Conservation (phyloP, 2,888 invertebrate species). For the Leucophenga maculata region DNA sequence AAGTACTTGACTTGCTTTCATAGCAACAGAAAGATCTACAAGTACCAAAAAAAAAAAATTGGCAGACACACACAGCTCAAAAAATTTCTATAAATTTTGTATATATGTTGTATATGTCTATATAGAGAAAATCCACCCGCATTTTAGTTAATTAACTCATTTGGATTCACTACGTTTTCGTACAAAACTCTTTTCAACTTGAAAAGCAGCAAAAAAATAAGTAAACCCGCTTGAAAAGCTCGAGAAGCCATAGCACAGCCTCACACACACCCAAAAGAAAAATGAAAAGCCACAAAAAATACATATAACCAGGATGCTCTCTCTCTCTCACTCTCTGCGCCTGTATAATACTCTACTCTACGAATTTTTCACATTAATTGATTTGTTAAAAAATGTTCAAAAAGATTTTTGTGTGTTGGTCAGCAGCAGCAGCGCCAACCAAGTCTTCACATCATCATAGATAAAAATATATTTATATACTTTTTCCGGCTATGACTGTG, state of each 20-base stretch:
- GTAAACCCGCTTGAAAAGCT: too few relatives aligned
- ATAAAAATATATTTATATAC: neutral
- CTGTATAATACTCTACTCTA: neutral
- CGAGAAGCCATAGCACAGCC: too few relatives aligned
- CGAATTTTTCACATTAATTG: conserved; percentile 59
- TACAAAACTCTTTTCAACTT: conserved; percentile 2
- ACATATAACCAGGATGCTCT: conserved; percentile 9
- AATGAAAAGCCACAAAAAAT: conserved; percentile 37
- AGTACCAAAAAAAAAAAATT: conserved; percentile 5
- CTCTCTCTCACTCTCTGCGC: neutral
- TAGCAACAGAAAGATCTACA: conserved; percentile 3
- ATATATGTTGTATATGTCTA: neutral
- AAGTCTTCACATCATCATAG: neutral
- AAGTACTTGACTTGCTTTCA: conserved; percentile 9
- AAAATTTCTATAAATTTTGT: conserved; percentile 31
- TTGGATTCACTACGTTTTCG: conserved; percentile 56
- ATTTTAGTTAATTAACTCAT: conserved; percentile 73
- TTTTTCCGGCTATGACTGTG: too few relatives aligned
- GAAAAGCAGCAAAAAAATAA: neutral
- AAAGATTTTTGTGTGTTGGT: conserved; percentile 22
- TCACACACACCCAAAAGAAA: too few relatives aligned
- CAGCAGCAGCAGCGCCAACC: neutral
- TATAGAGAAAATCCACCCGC: conserved; percentile 66
- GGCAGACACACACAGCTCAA: neutral
- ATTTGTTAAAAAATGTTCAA: conserved; percentile 53